Conservation (phyloP, 2,888 invertebrate genomes). For the Clanis bilineata region DNA sequence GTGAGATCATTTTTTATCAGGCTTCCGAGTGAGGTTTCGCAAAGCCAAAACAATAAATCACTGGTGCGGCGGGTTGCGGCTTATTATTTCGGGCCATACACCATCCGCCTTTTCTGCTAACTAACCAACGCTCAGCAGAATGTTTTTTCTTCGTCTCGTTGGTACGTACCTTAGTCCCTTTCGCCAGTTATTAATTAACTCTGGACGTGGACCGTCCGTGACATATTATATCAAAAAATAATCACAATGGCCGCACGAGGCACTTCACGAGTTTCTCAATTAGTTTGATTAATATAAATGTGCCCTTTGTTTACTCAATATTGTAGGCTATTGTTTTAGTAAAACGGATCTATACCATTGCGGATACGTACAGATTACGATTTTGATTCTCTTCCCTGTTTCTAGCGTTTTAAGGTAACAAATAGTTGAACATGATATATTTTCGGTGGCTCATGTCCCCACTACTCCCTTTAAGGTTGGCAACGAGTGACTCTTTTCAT, state of each 20-base stretch:
- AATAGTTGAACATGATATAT: no score
- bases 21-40: constrained; percentile 73
- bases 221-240: constrained; percentile 54
- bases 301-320: constrained; percentile 13
- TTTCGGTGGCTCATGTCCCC: no score
- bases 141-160: constrained; percentile 56
- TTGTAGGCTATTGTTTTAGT: constrained; percentile 2
- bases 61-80: constrained; percentile 61
- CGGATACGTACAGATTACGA: neutral
- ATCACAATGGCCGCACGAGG: constrained; percentile 40
- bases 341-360: no score
- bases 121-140: constrained; percentile 63
- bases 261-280: constrained; percentile 35
- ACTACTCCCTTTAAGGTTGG: no score
- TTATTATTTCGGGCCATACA: constrained; percentile 74
- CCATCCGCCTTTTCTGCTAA: constrained; percentile 64
- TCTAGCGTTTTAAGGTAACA: no score
- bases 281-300: constrained; percentile 24
- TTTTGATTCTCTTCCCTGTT: no score
- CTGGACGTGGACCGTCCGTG: constrained; percentile 50
- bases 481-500: no score
- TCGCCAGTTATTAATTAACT: constrained; percentile 71
- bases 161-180: constrained; percentile 44
- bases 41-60: constrained; percentile 79
- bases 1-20: constrained; percentile 77